phyloP scores from a whole-genome alignment of 2,113 vertebrate genomes.

The Lanius collurio region DNA sequence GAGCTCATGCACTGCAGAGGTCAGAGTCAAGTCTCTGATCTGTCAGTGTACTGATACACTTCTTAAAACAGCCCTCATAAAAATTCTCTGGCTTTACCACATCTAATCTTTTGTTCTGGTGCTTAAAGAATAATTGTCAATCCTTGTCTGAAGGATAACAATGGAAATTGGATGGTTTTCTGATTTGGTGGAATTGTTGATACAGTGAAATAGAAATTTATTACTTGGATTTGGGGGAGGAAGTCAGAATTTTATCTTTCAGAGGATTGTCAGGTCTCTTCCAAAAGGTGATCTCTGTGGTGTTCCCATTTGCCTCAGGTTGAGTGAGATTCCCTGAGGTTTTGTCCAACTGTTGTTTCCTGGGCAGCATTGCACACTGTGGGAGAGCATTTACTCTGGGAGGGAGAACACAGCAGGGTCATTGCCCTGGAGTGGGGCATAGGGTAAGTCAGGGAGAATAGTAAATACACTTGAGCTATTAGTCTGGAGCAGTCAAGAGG shows the following conservation, averaged over 20 bases:
- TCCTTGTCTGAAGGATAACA: neutral
- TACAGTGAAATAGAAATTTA: neutral
- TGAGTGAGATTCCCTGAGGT: neutral
- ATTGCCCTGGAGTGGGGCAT: neutral
- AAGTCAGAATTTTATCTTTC: neutral
- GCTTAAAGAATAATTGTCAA: neutral
- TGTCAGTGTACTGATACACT: neutral
- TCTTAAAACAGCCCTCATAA: neutral
- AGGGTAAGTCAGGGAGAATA: neutral
- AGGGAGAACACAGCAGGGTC: neutral
- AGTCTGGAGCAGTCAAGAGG: neutral
- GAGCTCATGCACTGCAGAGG: neutral
- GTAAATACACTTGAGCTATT: neutral
- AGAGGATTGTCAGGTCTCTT: neutral
- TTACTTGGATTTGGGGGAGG: neutral
- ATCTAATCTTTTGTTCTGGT: neutral
- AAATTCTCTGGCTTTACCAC: neutral
- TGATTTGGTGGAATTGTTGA: neutral
- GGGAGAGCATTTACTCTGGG: neutral
- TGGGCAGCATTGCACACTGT: too few species aligned
- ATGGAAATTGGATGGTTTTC: neutral
- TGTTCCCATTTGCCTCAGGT: neutral
- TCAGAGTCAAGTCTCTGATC: constrained; percentile 34
- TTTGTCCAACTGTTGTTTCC: neutral
- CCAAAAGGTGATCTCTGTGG: neutral